Evolutionary conservation across 2,113 vertebrate species (phyloP), one percentile per base, ranked within the genome.

Genomic region (Elephas maximus): DNA sequence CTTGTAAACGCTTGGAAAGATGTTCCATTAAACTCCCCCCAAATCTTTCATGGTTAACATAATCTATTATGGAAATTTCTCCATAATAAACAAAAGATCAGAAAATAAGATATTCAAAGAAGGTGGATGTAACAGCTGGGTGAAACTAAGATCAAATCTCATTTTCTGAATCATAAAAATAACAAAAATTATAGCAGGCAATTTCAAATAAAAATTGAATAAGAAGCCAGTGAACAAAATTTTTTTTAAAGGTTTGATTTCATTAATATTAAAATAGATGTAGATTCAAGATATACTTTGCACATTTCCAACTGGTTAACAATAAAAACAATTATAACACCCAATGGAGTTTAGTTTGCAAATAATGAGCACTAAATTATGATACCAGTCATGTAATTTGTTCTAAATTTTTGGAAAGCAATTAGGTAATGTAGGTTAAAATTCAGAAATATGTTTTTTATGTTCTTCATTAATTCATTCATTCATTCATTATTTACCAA

Each of bases 121-220:
- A 69, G 26, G 21, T 3, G 9, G 24, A 26, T 80, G 11, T 78
- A 81, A 67, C 24, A 95, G 57, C 6, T 88, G 11, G 6, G 18
- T 24, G 26, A 71, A 95, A 45, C 26, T 79, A 65, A 21, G 85
- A 71, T 44, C 41, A 85, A 81, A 92, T 57, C 24, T 84, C 26
- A 77, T 21, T 80, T 53, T 57, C 44, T 93, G 65, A 74, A 63
- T 88, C 45, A 33, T 11, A 85, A 87, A 95, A 93, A 78, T 28
- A 30, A 45, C 9, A 45, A 37, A 14, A 67, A 71, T 83, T 85
- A 76, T 6, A 24, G 4, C 15, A 92, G 23, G 3, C 1, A 87
- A n/a, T 76, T 44, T 44, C 48, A 76, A 24, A 87, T 5, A 41
- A 83, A 88, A 41, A 78, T 21, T 15, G 41, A 60, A 73, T 84